Conservation (phyloP, 2,888 invertebrate species). For the Tortrix viridana region DNA sequence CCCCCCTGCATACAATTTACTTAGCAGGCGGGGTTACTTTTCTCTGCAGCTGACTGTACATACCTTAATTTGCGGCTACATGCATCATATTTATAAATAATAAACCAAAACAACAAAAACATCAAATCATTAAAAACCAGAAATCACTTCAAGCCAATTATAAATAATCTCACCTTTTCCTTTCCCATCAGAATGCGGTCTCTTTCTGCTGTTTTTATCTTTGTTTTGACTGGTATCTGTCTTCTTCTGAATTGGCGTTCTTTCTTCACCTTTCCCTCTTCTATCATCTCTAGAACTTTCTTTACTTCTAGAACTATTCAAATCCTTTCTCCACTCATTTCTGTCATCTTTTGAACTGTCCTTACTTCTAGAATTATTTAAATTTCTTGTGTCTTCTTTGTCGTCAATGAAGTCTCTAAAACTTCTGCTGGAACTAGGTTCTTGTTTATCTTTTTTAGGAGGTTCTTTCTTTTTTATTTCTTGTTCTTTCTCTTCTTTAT, state of each 20-base stretch:
- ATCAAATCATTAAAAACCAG: too few species aligned
- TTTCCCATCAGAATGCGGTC: slow-evolving; percentile 22
- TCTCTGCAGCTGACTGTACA: too few species aligned
- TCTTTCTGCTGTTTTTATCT: slow-evolving; percentile 28
- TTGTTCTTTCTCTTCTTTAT: slow-evolving; percentile 55
- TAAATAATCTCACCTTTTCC: slow-evolving; percentile 12
- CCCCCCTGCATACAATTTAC: too few species aligned
- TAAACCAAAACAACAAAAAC: too few species aligned
- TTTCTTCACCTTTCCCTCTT: slow-evolving; percentile 13
- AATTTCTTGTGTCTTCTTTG: slow-evolving; percentile 1
- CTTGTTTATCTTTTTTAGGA: slow-evolving; percentile 17
- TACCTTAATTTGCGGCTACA: too few species aligned
- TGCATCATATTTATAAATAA: too few species aligned
- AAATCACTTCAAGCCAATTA: too few species aligned
- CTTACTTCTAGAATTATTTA: slow-evolving; percentile 12
- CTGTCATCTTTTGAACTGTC: slow-evolving; percentile 6
- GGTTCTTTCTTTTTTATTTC: slow-evolving; percentile 27
- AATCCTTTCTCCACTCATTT: slow-evolving; percentile 23
- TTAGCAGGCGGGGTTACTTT: too few species aligned
- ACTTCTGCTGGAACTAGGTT: slow-evolving; percentile 18
- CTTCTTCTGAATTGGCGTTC: slow-evolving; percentile 9
- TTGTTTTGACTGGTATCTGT: slow-evolving; percentile 14
- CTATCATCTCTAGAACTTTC: slow-evolving; percentile 5
- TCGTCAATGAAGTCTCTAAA: slow-evolving; percentile 31
- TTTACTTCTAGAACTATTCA: slow-evolving; percentile 9